Evolutionary conservation across 2,888 invertebrate genomes (phyloP).

Genomic region (Caenorhabditis sp.): DNA sequence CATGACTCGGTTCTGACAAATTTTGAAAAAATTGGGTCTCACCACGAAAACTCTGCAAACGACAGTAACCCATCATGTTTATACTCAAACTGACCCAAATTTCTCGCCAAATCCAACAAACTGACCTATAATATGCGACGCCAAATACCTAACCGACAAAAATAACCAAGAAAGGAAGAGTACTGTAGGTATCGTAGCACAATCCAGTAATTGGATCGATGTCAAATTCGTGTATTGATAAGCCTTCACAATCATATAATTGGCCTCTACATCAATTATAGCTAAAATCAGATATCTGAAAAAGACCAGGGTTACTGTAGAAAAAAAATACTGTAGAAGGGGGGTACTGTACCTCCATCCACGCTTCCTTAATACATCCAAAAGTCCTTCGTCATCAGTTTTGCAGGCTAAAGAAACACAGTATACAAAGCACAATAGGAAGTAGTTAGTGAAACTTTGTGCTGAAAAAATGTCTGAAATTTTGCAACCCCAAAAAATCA

Average conservation of each 20-base stretch:
- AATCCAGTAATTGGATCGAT: constrained; percentile 82
- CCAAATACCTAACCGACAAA: constrained; percentile 79
- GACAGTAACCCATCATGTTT: background rate
- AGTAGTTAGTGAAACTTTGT: constrained; percentile 83
- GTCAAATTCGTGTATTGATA: constrained; percentile 81
- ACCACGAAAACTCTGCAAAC: too few relatives aligned
- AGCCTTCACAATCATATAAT: constrained; percentile 83
- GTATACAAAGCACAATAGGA: constrained; percentile 81
- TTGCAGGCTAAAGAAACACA: constrained; percentile 80
- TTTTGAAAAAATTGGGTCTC: background rate
- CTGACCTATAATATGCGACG: constrained; percentile 51
- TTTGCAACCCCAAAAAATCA: constrained; percentile 1
- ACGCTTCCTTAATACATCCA: constrained; percentile 34
- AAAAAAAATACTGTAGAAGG: background rate
- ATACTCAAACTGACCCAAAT: background rate
- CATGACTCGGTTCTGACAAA: background rate
- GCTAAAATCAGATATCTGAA: constrained; percentile 80
- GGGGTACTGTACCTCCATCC: constrained; percentile 31
- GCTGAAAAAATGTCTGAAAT: constrained; percentile 73
- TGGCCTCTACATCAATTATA: constrained; percentile 85
- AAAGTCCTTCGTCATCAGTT: constrained; percentile 54
- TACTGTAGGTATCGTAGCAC: constrained; percentile 85
- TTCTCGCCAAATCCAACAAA: background rate
- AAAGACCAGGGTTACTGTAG: too few relatives aligned
- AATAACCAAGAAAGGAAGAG: constrained; percentile 82